Evolutionary conservation across 2,113 vertebrate genomes (phyloP).

Genomic region (Rallus limicola): DNA sequence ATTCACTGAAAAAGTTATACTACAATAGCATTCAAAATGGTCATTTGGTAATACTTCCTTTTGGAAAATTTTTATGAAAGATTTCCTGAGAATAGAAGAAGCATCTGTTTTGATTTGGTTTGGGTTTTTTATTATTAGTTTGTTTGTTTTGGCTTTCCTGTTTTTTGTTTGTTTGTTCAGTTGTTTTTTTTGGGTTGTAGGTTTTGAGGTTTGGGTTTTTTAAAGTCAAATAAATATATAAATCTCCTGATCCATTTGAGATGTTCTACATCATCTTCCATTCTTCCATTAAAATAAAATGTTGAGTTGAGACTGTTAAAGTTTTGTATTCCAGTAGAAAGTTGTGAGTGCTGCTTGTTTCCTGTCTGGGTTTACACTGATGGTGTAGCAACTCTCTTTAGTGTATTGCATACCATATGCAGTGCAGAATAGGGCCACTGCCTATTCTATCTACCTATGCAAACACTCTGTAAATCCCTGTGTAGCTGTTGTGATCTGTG

Average conservation of each 20-base stretch:
- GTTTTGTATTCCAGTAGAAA: background rate
- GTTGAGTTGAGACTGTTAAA: background rate
- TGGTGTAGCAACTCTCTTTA: background rate
- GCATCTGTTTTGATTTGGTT: background rate
- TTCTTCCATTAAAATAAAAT: background rate
- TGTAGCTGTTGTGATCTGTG: background rate
- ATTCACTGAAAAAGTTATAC: background rate
- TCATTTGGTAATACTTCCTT: background rate
- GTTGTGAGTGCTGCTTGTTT: background rate
- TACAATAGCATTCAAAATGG: background rate
- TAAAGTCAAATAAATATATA: too few species aligned
- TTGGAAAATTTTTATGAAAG: background rate
- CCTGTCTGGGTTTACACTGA: background rate
- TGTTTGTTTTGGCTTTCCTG: too few species aligned
- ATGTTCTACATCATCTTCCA: background rate
- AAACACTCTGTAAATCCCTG: background rate
- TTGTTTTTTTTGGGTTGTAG: too few species aligned
- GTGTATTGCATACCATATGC: background rate
- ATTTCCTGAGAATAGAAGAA: background rate
- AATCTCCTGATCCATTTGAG: background rate
- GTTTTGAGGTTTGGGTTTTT: too few species aligned
- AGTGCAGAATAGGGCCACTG: background rate
- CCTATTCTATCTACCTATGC: background rate
- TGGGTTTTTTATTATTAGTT: too few species aligned
- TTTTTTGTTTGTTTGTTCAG: too few species aligned